Evolutionary conservation across 2,888 invertebrate species (phyloP).

Genomic region (Drosophila ustulata): DNA sequence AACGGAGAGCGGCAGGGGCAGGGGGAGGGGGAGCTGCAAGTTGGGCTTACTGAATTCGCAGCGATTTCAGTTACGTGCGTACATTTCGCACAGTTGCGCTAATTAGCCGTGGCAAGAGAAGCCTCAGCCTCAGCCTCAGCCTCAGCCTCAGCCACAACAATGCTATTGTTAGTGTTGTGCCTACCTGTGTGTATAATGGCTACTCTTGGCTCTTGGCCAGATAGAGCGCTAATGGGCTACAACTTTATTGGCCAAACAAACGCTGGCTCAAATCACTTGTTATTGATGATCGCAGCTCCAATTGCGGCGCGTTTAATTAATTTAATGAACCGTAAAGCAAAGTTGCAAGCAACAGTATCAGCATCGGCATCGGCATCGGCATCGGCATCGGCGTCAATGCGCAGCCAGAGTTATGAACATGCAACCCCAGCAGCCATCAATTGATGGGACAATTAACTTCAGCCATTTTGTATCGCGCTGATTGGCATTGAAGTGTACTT

Average conservation of each 20-base stretch:
- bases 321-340: constrained; percentile 68
- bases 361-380: constrained; percentile 40
- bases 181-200: constrained; percentile 7
- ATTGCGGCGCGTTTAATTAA: constrained; percentile 71
- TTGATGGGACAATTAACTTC: constrained; percentile 69
- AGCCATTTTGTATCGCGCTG: constrained; percentile 63
- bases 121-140: no score
- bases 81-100: constrained; percentile 69
- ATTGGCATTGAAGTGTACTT: constrained; percentile 50
- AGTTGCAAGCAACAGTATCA: constrained; percentile 33
- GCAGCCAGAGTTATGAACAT: constrained; percentile 49
- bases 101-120: constrained; percentile 49
- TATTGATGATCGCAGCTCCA: constrained; percentile 74
- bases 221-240: constrained; percentile 70
- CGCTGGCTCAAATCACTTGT: constrained; percentile 47
- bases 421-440: constrained; percentile 27
- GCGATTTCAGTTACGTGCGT: constrained; percentile 61
- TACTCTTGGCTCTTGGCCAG: constrained; percentile 22
- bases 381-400: constrained; percentile 41
- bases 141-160: no score
- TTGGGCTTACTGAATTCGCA: constrained; percentile 46
- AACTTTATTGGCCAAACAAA: constrained; percentile 70
- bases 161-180: background rate
- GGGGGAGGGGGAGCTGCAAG: background rate
- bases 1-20: constrained; percentile 3